Base-by-base conservation (phyloP, 2,113 vertebrate genomes). In the Urocynchramus pylzowi region DNA sequence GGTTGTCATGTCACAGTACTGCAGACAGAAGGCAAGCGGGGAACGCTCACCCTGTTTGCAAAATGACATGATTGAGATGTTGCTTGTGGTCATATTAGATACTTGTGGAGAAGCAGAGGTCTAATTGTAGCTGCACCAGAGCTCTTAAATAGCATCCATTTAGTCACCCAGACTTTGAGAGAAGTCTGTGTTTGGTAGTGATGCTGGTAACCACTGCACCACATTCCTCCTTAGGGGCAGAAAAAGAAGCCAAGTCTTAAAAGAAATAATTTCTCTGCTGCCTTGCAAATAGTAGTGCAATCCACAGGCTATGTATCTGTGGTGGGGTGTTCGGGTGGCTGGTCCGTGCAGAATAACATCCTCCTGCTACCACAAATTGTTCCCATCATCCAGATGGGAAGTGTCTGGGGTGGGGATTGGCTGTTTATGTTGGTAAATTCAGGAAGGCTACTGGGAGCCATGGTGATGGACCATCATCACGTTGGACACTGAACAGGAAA, bases 201-300 rank as follows among this genome's bases (percentile, higher is more conserved):
- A 64, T 93, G 93, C 80, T 94, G 79, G 82, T 96, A 95, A 96
- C 95, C 95, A 49, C 95, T 90, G 83, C 28, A 96, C 96, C 95
- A 78, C 90, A 90, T 84, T 88, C 41, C 68, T 97, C 90, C 85
- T 96, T 78, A 68, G 93, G 73, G 93, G 92, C 83, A 92, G 93
- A 84, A 67, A 63, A 86, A 81, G 90, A 92, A 96, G 79, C 95
- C 93, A 97, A 90, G 71, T 84, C 73, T 91, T 96, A 65, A 89
- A 94, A 88, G 85, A 76, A 93, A 27, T 68, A 30, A 68, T 81
- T 95, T 88, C 79, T 81, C 52, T 69, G 39, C 83, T 96, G 90
- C 91, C 39, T 95, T 86, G 82, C 85, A 90, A 92, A 86, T 41
- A 67, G 61, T 30, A 24, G 86, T 30, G 6, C 49, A 92, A 80